Conservation (phyloP, 2,888 invertebrate genomes). For the Oscheius onirici region DNA sequence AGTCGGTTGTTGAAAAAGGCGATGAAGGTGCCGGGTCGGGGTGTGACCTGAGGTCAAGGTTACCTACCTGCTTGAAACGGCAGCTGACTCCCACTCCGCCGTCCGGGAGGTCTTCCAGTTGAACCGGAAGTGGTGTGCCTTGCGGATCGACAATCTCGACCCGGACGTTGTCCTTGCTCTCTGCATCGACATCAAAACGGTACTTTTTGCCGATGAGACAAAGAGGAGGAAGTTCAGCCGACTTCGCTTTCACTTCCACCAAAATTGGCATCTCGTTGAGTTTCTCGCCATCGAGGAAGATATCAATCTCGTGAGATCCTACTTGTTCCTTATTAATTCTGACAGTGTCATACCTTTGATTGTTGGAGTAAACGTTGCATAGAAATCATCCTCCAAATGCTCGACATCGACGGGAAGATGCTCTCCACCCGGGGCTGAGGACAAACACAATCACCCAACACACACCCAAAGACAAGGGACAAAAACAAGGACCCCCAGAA, state of each 20-base stretch:
- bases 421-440: slow-evolving; percentile 61
- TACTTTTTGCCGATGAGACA: slow-evolving; percentile 58
- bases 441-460: slow-evolving; percentile 21
- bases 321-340: not conserved
- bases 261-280: slow-evolving; percentile 38
- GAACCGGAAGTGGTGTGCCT: slow-evolving; percentile 57
- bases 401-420: slow-evolving; percentile 57
- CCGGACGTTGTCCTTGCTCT: slow-evolving; percentile 57
- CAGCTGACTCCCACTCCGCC: slow-evolving; percentile 55
- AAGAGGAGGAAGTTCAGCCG: slow-evolving; percentile 43
- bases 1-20: slow-evolving; percentile 2
- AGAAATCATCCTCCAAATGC: slow-evolving; percentile 41
- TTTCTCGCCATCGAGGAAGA: slow-evolving; percentile 52
- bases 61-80: slow-evolving; percentile 53
- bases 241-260: slow-evolving; percentile 38
- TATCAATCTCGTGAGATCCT: slow-evolving; percentile 64
- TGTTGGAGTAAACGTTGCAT: slow-evolving; percentile 48
- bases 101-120: slow-evolving; percentile 53
- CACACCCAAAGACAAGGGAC: slow-evolving; percentile 15
- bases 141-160: slow-evolving; percentile 58
- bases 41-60: slow-evolving; percentile 7
- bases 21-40: not conserved
- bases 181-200: slow-evolving; percentile 51
- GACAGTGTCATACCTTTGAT: slow-evolving; percentile 34
- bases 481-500: slow-evolving; percentile 41